phyloP scores from a whole-genome alignment of 2,888 invertebrate genomes.

The Nesidiocoris tenuis region DNA sequence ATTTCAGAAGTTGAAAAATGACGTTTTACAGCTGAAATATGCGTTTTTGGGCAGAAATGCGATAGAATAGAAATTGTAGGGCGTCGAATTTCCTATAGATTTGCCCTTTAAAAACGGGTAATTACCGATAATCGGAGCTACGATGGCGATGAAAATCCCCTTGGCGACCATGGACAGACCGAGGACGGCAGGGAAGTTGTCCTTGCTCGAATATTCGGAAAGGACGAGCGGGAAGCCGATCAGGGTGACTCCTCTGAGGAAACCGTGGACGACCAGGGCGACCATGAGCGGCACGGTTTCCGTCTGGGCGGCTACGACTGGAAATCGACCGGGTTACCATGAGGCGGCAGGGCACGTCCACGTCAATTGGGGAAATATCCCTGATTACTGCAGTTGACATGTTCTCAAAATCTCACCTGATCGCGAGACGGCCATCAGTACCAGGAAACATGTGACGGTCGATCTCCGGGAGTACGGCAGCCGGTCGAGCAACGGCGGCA shows the following conservation, averaged over 20 bases:
- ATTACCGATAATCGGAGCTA: conserved; percentile 60
- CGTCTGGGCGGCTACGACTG: conserved; percentile 72
- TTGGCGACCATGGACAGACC: conserved; percentile 73
- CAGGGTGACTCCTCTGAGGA: conserved; percentile 74
- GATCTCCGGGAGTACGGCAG: conserved; percentile 63
- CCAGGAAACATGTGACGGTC: conserved; percentile 64
- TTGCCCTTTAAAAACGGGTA: too few species aligned
- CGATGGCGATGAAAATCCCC: conserved; percentile 65
- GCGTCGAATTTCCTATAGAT: too few species aligned
- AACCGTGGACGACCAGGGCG: conserved; percentile 66
- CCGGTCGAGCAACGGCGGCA: conserved; percentile 65
- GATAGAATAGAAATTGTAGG: too few species aligned
- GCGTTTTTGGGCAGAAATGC: too few species aligned
- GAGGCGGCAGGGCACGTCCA: too few species aligned
- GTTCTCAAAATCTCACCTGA: conserved; percentile 56
- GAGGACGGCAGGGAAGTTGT: conserved; percentile 66
- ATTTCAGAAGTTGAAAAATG: too few species aligned
- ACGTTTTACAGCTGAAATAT: too few species aligned
- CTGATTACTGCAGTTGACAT: background rate
- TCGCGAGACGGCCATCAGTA: conserved; percentile 61
- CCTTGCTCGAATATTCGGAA: conserved; percentile 63
- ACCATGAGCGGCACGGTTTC: conserved; percentile 67
- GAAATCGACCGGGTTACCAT: conserved; percentile 52
- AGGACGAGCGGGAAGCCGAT: conserved; percentile 71
- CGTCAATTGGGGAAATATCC: too few species aligned